These are phyloP conservation scores for Drosophila hydei DNA, from an alignment of 1,140 invertebrate species.

Conservation along the genomic window DNA sequence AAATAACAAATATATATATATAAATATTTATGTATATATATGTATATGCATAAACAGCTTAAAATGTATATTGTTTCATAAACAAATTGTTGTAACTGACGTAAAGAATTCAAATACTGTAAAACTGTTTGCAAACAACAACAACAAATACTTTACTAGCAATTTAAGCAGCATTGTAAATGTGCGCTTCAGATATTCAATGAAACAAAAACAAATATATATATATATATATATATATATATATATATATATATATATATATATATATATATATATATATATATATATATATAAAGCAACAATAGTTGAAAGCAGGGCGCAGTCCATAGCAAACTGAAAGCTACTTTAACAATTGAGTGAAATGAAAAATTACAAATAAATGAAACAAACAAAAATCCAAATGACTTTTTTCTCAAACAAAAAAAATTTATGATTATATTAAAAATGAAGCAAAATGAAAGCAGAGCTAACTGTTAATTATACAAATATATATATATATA, in stretches of 20 bases:
- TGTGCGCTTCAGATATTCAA: constrained; percentile 77
- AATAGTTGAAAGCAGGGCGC: constrained; percentile 70
- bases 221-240: too few relatives aligned
- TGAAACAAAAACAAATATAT: constrained; percentile 54
- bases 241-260: constrained; percentile 30
- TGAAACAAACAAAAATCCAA: constrained; percentile 53
- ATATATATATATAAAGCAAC: constrained; percentile 38
- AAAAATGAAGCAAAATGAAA: not conserved
- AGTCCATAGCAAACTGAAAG: constrained; percentile 70
- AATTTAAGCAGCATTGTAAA: constrained; percentile 80
- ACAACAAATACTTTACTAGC: constrained; percentile 67
- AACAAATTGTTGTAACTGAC: constrained; percentile 49
- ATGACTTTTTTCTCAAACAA: constrained; percentile 68
- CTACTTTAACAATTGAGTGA: constrained; percentile 80
- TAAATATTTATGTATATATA: constrained; percentile 34
- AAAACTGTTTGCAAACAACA: constrained; percentile 17
- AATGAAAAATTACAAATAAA: constrained; percentile 72
- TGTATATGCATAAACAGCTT: constrained; percentile 7
- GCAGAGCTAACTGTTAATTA: constrained; percentile 28
- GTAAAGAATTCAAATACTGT: constrained; percentile 13
- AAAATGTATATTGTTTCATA: constrained; percentile 45
- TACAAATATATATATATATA: constrained; percentile 33
- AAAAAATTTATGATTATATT: not conserved
- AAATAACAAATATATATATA: constrained; percentile 38
- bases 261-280: constrained; percentile 1